phyloP scores from a whole-genome alignment of 1,140 invertebrate species.

The Plectrocnemia conspersa region DNA sequence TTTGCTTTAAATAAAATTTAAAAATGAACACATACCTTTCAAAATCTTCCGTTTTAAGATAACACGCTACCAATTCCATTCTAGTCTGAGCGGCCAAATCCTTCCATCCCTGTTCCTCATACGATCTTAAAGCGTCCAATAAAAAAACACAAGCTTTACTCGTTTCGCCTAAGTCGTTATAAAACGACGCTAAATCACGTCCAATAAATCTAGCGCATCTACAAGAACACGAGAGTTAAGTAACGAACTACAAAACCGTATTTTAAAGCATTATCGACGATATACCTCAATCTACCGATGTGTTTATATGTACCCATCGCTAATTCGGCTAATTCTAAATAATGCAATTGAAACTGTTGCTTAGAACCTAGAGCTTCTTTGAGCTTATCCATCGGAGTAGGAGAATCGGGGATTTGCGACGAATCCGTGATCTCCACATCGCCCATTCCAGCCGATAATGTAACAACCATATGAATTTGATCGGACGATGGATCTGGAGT shows the following conservation, averaged over 20 bases:
- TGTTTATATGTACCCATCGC: conserved; percentile 97
- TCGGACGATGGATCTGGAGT: conserved; percentile 71
- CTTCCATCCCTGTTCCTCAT: conserved; percentile 81
- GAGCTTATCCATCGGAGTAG: conserved; percentile 76
- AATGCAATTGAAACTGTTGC: conserved; percentile 83
- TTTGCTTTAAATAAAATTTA: background rate
- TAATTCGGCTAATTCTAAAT: conserved; percentile 88
- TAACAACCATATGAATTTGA: conserved; percentile 85
- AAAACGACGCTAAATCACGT: conserved; percentile 83
- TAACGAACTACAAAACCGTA: background rate
- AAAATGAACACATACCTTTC: conserved; percentile 44
- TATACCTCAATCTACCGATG: conserved; percentile 65
- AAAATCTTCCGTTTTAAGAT: conserved; percentile 70
- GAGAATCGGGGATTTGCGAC: conserved; percentile 39
- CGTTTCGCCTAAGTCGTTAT: conserved; percentile 79
- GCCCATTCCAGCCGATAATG: conserved; percentile 84
- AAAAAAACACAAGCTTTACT: conserved; percentile 86
- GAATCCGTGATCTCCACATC: conserved; percentile 50
- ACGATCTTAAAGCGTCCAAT: conserved; percentile 78
- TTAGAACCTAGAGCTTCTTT: conserved; percentile 89
- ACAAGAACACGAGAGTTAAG: conserved; percentile 5
- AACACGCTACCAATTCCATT: conserved; percentile 80
- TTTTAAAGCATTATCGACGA: background rate
- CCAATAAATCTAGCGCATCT: conserved; percentile 77
- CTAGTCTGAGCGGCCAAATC: conserved; percentile 75